Base-by-base conservation (phyloP, 2,797 vertebrate species). In the Chrysocyon brachyurus region DNA sequence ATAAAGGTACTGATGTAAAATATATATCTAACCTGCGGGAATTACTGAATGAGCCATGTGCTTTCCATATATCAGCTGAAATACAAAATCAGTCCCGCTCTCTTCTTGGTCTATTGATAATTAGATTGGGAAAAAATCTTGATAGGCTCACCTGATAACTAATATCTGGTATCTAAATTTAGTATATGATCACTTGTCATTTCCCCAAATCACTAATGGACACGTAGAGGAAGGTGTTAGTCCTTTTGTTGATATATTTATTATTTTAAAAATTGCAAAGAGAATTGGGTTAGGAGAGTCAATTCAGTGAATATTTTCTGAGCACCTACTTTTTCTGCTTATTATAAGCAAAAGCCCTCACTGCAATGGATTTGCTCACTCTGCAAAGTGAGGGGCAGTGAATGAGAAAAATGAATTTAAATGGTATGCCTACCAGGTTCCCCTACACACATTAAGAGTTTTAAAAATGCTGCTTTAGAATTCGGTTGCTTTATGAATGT, bases 1-100 rank as follows among this genome's bases (percentile, higher is more conserved):
- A 96, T 97, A 94, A 95, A 94, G 90, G 31, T 57, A 81, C 56
- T 89, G 61, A 57, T 63, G 26, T 82, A 89, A 96, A 95, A 90
- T 84, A 96, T 77, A 96, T 64, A 94, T 28, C 83, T 89, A 94
- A 77, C 75, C 56, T 31, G 31, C 75, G 92, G 81, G 73, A 84
- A 95, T 96, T 87, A 81, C 54, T 64, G 77, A 90, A 92, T 36
- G 72, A 79, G 36, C 70, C 84, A 40, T 52, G 33, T 82, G 93
- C 90, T 57, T 97, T 90, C 91, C 88, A 88, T 87, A 15, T 90
- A 94, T 82, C 72, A 86, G 49, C 12, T 46, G 36, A 92, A 72
- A 49, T 24, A 64, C 26, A 87, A 88, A 83, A 75, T 61, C 59
- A 61, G 59, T 49, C 9, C 33, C 12, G 24, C 40, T 83, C 21